A percentile compares a stretch with the other conserved stretches of the same genome.
Evolutionary conservation across 2,797 vertebrate genomes (phyloP).

Genomic region (Poecilia velifera): DNA sequence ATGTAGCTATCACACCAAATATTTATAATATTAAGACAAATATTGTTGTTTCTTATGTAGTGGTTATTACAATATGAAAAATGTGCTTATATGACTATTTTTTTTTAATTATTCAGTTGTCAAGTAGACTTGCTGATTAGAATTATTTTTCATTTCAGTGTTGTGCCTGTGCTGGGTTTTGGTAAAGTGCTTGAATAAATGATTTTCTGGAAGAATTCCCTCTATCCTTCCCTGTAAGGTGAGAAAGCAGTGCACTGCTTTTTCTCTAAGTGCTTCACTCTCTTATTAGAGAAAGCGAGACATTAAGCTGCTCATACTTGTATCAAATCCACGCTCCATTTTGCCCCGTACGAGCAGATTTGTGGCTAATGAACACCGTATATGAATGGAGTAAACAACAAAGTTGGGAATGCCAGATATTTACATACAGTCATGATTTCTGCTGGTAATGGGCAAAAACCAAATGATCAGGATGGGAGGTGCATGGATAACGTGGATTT

Average conservation of each 20-base stretch:
- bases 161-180: neutral
- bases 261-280: conserved; percentile 25
- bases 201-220: conserved; percentile 21
- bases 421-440: neutral
- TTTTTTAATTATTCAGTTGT: neutral
- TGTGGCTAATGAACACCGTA: neutral
- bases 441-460: neutral
- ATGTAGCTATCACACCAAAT: neutral
- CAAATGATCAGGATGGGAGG: neutral
- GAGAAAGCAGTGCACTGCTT: conserved; percentile 29
- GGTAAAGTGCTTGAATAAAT: neutral
- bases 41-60: neutral
- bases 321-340: neutral
- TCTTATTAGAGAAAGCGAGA: conserved; percentile 17
- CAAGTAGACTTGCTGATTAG: neutral
- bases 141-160: neutral
- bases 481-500: neutral
- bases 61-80: neutral
- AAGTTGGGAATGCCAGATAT: neutral
- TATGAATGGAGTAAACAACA: neutral
- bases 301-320: neutral
- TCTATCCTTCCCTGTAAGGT: conserved; percentile 47
- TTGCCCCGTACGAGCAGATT: neutral
- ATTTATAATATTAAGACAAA: neutral
- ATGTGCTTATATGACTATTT: neutral